A percentile compares a stretch with the other conserved stretches of the same genome.
These are phyloP conservation scores for Manis javanica DNA, from an alignment of 2,797 vertebrate genomes.

Conservation along the genomic window DNA sequence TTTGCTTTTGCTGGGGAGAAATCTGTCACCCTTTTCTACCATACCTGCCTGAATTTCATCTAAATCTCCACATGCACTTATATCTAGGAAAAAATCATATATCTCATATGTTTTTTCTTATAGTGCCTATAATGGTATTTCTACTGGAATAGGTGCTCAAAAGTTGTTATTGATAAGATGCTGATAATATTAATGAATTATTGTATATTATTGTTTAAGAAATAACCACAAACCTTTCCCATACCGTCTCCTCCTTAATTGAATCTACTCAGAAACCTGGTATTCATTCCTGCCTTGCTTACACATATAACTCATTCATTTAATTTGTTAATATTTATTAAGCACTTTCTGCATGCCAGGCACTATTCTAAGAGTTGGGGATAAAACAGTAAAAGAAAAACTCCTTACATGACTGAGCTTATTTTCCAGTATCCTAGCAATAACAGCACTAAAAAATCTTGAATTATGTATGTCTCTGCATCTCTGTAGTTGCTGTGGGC, in stretches of 20 bases:
- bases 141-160: background rate
- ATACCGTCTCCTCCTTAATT: background rate
- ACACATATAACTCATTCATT: background rate
- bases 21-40: background rate
- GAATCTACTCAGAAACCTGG: background rate
- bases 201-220: constrained; percentile 21
- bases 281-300: background rate
- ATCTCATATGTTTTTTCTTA: background rate
- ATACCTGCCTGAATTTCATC: background rate
- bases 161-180: background rate
- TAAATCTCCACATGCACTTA: background rate
- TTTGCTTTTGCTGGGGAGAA: background rate
- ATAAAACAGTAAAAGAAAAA: background rate
- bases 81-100: background rate
- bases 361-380: background rate
- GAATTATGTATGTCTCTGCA: background rate
- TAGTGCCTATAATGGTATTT: background rate
- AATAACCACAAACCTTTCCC: background rate
- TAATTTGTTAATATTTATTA: background rate
- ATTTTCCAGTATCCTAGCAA: background rate
- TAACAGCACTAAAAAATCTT: background rate
- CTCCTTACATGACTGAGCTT: background rate
- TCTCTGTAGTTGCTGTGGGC: background rate
- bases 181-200: background rate
- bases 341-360: background rate